Evolutionary conservation across 2,888 invertebrate species (phyloP).

Genomic region (Alloplasta piceator): DNA sequence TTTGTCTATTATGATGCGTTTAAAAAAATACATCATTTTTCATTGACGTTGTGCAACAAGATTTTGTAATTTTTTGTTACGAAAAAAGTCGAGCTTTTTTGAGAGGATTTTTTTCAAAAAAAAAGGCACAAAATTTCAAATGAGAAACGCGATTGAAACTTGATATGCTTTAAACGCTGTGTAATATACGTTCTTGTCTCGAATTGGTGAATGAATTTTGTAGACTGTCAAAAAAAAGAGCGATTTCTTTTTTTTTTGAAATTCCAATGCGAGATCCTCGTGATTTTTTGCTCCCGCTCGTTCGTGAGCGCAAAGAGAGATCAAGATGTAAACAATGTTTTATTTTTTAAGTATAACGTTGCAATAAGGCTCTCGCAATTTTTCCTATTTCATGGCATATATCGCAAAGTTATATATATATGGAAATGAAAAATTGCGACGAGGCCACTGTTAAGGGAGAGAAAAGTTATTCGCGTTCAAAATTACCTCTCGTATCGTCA

Average conservation of each 20-base stretch:
- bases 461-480: slow-evolving; percentile 22
- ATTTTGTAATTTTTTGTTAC: too few species aligned
- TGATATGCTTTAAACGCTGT: neutral
- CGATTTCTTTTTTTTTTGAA: neutral
- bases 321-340: slow-evolving; percentile 54
- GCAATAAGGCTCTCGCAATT: slow-evolving; percentile 69
- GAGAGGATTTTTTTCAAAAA: too few species aligned
- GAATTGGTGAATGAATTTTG: neutral
- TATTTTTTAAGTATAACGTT: slow-evolving; percentile 61
- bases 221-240: neutral
- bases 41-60: too few species aligned
- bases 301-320: slow-evolving; percentile 48
- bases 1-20: too few species aligned
- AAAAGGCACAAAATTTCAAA: neutral
- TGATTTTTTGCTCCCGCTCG: slow-evolving; percentile 4
- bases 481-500: slow-evolving; percentile 22
- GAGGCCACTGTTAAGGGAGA: slow-evolving; percentile 60
- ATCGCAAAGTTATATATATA: slow-evolving; percentile 71
- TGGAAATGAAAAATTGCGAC: slow-evolving; percentile 8
- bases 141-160: slow-evolving; percentile 4
- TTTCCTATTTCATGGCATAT: slow-evolving; percentile 53
- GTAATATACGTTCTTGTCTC: neutral
- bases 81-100: too few species aligned
- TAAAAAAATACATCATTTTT: too few species aligned
- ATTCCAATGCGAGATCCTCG: slow-evolving; percentile 3